phyloP scores from a whole-genome alignment of 2,888 invertebrate genomes.

The Palloptera scutellata region DNA sequence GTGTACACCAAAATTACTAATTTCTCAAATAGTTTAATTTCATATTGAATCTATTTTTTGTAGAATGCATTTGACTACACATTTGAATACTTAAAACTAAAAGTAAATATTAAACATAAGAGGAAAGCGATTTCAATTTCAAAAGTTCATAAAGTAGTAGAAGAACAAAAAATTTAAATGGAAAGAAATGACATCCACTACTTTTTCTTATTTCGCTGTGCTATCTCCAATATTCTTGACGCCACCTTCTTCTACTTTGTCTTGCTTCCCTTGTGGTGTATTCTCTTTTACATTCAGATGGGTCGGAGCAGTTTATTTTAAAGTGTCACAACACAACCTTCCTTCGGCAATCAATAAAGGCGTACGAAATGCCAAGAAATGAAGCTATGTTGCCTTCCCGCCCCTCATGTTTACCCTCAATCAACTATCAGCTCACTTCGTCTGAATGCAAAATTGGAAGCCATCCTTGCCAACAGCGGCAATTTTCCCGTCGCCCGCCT shows the following conservation, averaged over 20 bases:
- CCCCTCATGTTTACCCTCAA: conserved; percentile 83
- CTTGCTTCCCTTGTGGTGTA: conserved; percentile 49
- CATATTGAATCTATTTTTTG: too few relatives aligned
- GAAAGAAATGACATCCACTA: too few relatives aligned
- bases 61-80: too few relatives aligned
- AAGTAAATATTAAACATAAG: too few relatives aligned
- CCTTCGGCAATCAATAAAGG: conserved; percentile 78
- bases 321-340: conserved; percentile 75
- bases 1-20: too few relatives aligned
- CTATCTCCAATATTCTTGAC: conserved; percentile 40
- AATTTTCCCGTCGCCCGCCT: conserved; percentile 18
- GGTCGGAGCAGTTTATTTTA: conserved; percentile 71
- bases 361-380: conserved; percentile 80
- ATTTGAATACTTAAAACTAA: background rate
- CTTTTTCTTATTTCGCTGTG: conserved; percentile 37
- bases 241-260: conserved; percentile 41
- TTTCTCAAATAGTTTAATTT: too few relatives aligned
- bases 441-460: conserved; percentile 73
- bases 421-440: conserved; percentile 82
- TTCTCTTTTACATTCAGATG: conserved; percentile 66
- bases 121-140: too few relatives aligned
- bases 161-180: background rate
- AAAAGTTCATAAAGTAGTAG: too few relatives aligned
- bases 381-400: conserved; percentile 78
- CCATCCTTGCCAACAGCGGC: conserved; percentile 68